Base-by-base conservation (phyloP, 2,888 invertebrate genomes). In the Blastobasis lacticolella region DNA sequence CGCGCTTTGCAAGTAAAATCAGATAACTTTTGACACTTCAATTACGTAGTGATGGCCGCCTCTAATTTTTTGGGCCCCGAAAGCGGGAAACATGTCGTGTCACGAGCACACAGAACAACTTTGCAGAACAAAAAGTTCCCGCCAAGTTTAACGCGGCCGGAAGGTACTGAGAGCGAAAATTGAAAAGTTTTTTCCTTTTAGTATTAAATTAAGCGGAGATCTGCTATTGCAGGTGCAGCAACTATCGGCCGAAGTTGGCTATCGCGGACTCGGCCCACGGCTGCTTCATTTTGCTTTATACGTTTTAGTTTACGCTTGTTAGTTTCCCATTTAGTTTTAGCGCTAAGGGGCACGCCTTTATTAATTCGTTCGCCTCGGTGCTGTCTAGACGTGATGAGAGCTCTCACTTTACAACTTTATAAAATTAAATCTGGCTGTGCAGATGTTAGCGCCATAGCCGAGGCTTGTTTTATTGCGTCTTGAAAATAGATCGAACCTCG, bases 1-100 rank as follows among this genome's bases (percentile, higher is more conserved):
- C 76, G 77, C 80, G 80, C 75, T 87, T 87, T 87, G 88, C 86
- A 87, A 88, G 88, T 87, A 81, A 87, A 87, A 88, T 88, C 86
- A 86, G 84, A 82, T 78, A 88, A 88, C 85, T 88, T 88, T 87
- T 88, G 88, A 87, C 88, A 87, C 85, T 85, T 83, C 88, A 88
- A 87, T 88, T 88, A 87, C 83, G 78, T 66, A 75, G 79, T 82
- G 85, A 86, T 82, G 81, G 81, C 73, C 73, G 78, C 64, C 72
- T 81, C 74, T 76, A 82, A 81, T 81, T 84, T 84, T 83, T 73
- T 59, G 60, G 64, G 63, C 9, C 67, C 59, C 72, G 73, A 74
- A 71, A 67, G 63, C 71, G 71, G 65, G 62, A 75, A 78, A 75
- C 79, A 75, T 73, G 77, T 72, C 76, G 69, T 73, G 87, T 86